Conservation (phyloP, 2,797 vertebrate genomes). For the Helarctos malayanus region DNA sequence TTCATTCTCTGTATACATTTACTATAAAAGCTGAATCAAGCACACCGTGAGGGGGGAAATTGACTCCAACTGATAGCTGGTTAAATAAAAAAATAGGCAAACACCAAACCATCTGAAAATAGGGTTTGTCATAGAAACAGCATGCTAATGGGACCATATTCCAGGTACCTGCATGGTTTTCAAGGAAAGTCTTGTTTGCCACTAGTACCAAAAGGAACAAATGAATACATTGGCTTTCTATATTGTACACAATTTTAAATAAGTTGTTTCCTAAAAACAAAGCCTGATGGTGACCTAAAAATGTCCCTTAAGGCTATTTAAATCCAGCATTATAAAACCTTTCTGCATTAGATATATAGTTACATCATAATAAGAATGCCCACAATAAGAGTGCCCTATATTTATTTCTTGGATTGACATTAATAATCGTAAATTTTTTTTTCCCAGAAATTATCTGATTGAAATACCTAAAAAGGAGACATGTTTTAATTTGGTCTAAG, state of each 20-base stretch:
- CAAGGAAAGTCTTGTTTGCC: slow-evolving; percentile 63
- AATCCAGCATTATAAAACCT: slow-evolving; percentile 58
- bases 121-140: slow-evolving; percentile 85
- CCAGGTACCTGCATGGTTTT: slow-evolving; percentile 76
- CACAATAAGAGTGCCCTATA: slow-evolving; percentile 31
- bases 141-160: slow-evolving; percentile 78
- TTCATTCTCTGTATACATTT: slow-evolving; percentile 54
- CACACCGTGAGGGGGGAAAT: background rate
- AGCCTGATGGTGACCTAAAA: slow-evolving; percentile 70
- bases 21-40: slow-evolving; percentile 66
- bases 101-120: slow-evolving; percentile 79
- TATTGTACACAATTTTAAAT: slow-evolving; percentile 65
- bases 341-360: slow-evolving; percentile 55
- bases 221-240: slow-evolving; percentile 44
- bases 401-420: slow-evolving; percentile 11
- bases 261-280: slow-evolving; percentile 74
- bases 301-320: slow-evolving; percentile 67
- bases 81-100: slow-evolving; percentile 71
- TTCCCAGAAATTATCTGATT: slow-evolving; percentile 37
- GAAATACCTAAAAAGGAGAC: slow-evolving; percentile 62
- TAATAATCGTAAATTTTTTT: background rate
- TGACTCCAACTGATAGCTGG: slow-evolving; percentile 63
- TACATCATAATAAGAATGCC: background rate
- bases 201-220: slow-evolving; percentile 62
- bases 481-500: slow-evolving; percentile 67